phyloP scores from a whole-genome alignment of 2,113 vertebrate genomes.

The Tamias sibiricus region DNA sequence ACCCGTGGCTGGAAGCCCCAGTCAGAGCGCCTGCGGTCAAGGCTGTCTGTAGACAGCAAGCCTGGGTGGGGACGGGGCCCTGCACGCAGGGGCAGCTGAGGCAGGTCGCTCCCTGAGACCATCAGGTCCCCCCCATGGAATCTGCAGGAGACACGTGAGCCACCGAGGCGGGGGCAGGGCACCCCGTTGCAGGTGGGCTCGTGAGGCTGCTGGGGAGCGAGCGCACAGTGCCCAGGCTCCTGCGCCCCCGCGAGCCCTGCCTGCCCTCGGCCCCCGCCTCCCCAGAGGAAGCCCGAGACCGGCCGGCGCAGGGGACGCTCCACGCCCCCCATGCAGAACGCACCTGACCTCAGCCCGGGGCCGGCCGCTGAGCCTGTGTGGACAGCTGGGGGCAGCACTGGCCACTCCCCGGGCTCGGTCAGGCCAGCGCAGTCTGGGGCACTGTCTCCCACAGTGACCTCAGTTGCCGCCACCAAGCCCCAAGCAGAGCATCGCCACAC shows the following conservation, averaged over 20 bases:
- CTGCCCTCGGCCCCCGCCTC: too few species aligned
- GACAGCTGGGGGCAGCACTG: not conserved
- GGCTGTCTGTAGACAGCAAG: not conserved
- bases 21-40: too few species aligned
- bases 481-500: not conserved
- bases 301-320: not conserved
- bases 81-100: fast-evolving
- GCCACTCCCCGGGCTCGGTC: not conserved
- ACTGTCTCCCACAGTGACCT: not conserved
- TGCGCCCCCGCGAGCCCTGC: not conserved
- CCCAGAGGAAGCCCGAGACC: not conserved
- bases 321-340: not conserved
- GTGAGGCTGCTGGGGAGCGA: too few species aligned
- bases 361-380: fast-evolving
- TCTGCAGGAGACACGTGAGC: not conserved
- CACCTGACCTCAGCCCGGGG: too few species aligned
- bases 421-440: not conserved
- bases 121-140: not conserved
- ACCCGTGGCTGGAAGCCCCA: not conserved
- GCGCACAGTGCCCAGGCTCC: too few species aligned
- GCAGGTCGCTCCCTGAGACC: not conserved
- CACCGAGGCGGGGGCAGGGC: not conserved
- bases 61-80: not conserved
- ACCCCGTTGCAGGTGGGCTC: not conserved
- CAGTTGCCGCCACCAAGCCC: fast-evolving